Evolutionary conservation across 2,113 vertebrate genomes (phyloP).

Genomic region (Lathamus discolor): DNA sequence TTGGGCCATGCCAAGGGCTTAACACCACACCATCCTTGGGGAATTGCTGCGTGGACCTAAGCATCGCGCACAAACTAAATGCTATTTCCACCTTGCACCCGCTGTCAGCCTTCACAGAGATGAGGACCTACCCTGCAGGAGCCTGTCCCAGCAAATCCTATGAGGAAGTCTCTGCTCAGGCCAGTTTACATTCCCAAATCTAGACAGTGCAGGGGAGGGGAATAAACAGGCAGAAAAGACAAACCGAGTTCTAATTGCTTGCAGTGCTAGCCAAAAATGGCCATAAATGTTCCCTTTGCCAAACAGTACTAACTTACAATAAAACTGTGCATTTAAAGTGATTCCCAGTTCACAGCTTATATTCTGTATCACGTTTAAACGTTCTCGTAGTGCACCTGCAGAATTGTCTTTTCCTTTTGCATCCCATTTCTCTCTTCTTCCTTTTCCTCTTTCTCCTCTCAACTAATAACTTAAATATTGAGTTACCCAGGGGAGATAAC

Average conservation of each 20-base stretch:
- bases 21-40: background rate
- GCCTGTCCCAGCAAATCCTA: background rate
- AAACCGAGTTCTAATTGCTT: background rate
- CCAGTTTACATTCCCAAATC: background rate
- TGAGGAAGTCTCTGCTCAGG: background rate
- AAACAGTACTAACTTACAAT: background rate
- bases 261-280: background rate
- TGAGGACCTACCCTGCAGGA: background rate
- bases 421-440: background rate
- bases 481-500: background rate
- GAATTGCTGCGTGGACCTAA: background rate
- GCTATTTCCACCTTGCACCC: background rate
- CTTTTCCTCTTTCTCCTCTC: background rate
- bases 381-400: background rate
- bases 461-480: background rate
- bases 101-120: background rate
- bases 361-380: background rate
- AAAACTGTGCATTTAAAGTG: background rate
- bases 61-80: rapidly evolving
- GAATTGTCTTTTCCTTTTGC: background rate
- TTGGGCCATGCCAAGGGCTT: background rate
- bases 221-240: background rate
- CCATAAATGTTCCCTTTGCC: background rate
- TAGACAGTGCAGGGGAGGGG: background rate
- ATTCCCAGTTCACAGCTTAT: background rate